phyloP scores from a whole-genome alignment of 2,888 invertebrate species.

The Liopterus haemorrhoidalis region DNA sequence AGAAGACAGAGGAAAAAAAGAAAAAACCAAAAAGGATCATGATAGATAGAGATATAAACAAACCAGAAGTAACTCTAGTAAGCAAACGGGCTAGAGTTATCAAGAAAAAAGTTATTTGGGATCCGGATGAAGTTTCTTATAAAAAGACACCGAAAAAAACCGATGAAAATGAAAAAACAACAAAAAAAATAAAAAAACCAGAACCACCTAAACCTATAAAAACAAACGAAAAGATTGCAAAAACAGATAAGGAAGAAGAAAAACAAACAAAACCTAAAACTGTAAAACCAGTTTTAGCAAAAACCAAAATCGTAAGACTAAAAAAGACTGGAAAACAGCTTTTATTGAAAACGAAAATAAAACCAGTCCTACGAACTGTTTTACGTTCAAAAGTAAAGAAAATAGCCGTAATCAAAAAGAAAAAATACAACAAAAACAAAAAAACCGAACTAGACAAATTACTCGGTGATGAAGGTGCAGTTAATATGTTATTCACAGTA shows the following conservation, averaged over 20 bases:
- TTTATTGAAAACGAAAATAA: too few species aligned
- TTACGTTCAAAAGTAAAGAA: neutral
- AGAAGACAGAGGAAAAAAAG: conserved; percentile 1
- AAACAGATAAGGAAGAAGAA: neutral
- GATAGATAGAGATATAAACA: conserved; percentile 7
- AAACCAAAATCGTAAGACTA: too few species aligned
- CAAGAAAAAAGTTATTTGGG: conserved; percentile 69
- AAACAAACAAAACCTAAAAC: conserved; percentile 14
- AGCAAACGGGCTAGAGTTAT: conserved; percentile 54
- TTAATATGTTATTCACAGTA: conserved; percentile 76
- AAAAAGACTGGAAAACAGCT: too few species aligned
- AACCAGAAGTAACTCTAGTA: conserved; percentile 14
- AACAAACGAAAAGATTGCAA: conserved; percentile 3
- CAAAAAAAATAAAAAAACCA: conserved; percentile 1
- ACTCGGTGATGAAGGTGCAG: conserved; percentile 79
- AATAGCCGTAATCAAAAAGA: conserved; percentile 20
- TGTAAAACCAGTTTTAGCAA: conserved; percentile 10
- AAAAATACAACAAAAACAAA: conserved; percentile 23
- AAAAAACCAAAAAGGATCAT: conserved; percentile 1
- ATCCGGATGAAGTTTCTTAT: conserved; percentile 58
- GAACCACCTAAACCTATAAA: neutral
- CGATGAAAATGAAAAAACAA: conserved; percentile 38
- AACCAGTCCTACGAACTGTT: neutral
- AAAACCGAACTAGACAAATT: conserved; percentile 64
- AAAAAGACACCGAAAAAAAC: conserved; percentile 46